Base-by-base conservation (phyloP, 2,113 vertebrate species). In the Myotis yumanensis region DNA sequence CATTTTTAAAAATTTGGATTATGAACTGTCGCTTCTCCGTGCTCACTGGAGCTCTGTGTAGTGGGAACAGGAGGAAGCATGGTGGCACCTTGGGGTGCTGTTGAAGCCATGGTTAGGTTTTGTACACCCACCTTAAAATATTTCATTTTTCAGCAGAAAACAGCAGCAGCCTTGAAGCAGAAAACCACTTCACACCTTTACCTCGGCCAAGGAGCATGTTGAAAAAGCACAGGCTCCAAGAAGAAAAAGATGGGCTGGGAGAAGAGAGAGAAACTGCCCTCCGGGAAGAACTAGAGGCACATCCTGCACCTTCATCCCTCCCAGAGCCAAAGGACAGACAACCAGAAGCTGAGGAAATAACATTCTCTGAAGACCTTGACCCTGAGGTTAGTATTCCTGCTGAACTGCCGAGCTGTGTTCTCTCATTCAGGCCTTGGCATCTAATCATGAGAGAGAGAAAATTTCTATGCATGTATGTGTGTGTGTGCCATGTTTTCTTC, bases 181-280 rank as follows among this genome's bases (percentile, higher is more conserved):
- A 96, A 73, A 97, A 97, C 73, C 96, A 94, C 22, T 98, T 98
- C 1, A 99, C 95, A 96, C 99, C 99, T 87, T 98, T 96, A 95
- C 98, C 99, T 92, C 98, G 98, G 35, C 98, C 98, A 64, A 98
- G 98, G 96, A 98, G 88, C 69, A 37, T 97, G 30, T 82, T 98
- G 32, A 98, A 93, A 79, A 95, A 97, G 93, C 98, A 73, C 32
- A 92, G 23, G 85, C 98, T 79, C 1, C 2, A 37, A 10, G 95
- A 96, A 20, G 98, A 98, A 51, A 90, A 95, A 75, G 97, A 97
- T 28, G 90, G 88, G 3, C 57, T n/a, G 11, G 97, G 72, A 46
- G 95, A 97, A 93, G 77, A 97, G 11, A 95, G 92, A 90, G 97
- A 97, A 94, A 57, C 84, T 73, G 88, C 87, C 88, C 91, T 76